Base-by-base conservation (phyloP, 2,797 vertebrate genomes). In the Rhynchonycteris naso region DNA sequence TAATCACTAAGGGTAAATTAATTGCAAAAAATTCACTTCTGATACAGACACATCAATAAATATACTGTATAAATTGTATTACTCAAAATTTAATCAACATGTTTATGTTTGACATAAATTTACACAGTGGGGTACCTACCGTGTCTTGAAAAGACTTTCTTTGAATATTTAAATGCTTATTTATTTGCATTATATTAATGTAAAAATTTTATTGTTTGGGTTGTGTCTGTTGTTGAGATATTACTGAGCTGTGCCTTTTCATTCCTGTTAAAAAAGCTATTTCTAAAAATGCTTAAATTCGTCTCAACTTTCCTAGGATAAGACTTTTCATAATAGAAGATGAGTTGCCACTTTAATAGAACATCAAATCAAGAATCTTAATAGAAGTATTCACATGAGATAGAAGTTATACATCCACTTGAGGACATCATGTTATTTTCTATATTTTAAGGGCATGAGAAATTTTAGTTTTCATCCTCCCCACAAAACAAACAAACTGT, bases 1-100 rank as follows among this genome's bases (percentile, higher is more conserved):
- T 61, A 89, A 65, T 96, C 47, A 96, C 28, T 82, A 83, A 92
- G 35, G 88, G 21, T 72, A 97, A 96, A 95, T 95, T 76, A 96
- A 87, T 61, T 38, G 7, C 78, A 88, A 86, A 93, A 83, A 84
- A 74, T 95, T 95, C 13, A 87, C 71, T 95, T 95, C 81, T 91
- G 38, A 89, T 59, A 83, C 28, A 93, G n/a, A 30, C 4, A 87
- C 2, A 90, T 69, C 65, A 89, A 91, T 19, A 90, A 89, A 91
- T 19, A 90, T 0, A 76, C 22, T 95, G 3, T 88, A 16, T 90
- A 97, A 93, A 54, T 30, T 90, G 6, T 30, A 94, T 43, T 74
- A 88, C 58, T 97, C 80, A 71, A 56, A 2, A 30, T 86, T 56
- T 90, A 96, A 58, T 89, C 22, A 58, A 5, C 35, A 30, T 47